A percentile compares a stretch with the other conserved stretches of the same genome.
These are phyloP conservation scores for Hirtodrosophila trivittata DNA, from an alignment of 2,888 invertebrate species.

Conservation along the genomic window DNA sequence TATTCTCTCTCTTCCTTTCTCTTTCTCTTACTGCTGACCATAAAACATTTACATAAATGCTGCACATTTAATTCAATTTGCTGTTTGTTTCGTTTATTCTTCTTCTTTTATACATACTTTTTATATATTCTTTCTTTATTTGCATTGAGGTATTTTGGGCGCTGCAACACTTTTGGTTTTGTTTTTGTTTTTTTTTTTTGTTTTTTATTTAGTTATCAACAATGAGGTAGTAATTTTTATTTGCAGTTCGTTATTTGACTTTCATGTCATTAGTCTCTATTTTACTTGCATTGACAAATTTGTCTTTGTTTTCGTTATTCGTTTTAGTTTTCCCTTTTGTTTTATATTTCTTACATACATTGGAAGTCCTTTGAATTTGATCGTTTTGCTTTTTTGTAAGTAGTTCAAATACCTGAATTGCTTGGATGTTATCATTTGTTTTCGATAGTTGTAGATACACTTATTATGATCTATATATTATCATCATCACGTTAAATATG, in stretches of 20 bases:
- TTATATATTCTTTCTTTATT: constrained; percentile 22
- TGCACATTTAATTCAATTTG: no score
- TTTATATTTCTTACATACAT: constrained; percentile 52
- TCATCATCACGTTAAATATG: constrained; percentile 45
- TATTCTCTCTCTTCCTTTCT: constrained; percentile 39
- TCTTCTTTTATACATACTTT: constrained; percentile 13
- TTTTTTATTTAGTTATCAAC: constrained; percentile 60
- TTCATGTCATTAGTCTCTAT: constrained; percentile 55
- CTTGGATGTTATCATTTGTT: constrained; percentile 70
- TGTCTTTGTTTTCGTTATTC: constrained; percentile 50
- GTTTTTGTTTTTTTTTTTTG: no score
- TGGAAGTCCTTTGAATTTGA: constrained; percentile 75
- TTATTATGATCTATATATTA: constrained; percentile 51
- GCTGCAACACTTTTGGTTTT: constrained; percentile 47
- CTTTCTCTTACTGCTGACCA: constrained; percentile 21
- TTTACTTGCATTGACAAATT: constrained; percentile 42
- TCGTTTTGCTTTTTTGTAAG: constrained; percentile 46
- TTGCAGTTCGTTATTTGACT: constrained; percentile 60
- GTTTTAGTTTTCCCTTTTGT: constrained; percentile 18
- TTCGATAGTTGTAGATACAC: constrained; percentile 34
- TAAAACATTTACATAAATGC: constrained; percentile 37
- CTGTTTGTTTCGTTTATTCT: no score
- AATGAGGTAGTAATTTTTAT: constrained; percentile 76
- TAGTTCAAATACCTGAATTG: constrained; percentile 78
- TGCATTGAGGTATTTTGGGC: constrained; percentile 71